Percentiles rank a stretch among this genome's conserved stretches.
These are phyloP conservation scores for Epinotia ramella DNA, from an alignment of 2,888 invertebrate species.

Conservation along the genomic window DNA sequence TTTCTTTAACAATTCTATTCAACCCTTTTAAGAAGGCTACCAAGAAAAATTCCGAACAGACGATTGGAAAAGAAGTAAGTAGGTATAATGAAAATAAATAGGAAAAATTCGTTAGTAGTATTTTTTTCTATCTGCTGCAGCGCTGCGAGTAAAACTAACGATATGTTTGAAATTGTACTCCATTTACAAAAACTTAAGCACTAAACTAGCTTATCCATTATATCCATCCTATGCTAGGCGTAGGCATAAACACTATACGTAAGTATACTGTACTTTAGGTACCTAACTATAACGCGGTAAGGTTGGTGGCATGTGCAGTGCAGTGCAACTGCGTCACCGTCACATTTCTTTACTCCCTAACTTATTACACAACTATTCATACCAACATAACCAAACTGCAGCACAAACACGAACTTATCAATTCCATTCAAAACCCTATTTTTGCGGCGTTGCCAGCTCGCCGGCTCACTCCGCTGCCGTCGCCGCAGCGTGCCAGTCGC, in stretches of 20 bases:
- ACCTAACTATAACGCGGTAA: background rate
- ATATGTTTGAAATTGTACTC: background rate
- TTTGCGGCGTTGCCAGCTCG: conserved; percentile 54
- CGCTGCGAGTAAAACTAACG: background rate
- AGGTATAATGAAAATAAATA: background rate
- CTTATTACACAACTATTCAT: conserved; percentile 18
- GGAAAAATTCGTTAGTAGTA: background rate
- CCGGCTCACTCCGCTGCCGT: conserved; percentile 35
- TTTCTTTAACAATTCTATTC: background rate
- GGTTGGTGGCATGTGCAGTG: too few relatives aligned
- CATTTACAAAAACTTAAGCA: background rate
- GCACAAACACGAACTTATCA: conserved; percentile 37
- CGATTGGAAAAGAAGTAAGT: background rate
- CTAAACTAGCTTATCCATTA: background rate
- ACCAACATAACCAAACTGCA: conserved; percentile 21
- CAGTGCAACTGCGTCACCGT: background rate
- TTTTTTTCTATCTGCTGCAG: background rate
- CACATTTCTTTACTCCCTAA: background rate
- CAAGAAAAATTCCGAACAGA: background rate
- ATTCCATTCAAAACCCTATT: conserved; percentile 49
- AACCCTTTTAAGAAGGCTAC: background rate
- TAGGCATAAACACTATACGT: background rate
- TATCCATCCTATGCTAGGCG: background rate
- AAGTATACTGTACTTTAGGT: background rate
- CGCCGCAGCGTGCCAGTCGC: conserved; percentile 53